Percentiles rank a stretch among this genome's conserved stretches.
These are phyloP conservation scores for Lamprologus tigripictilis DNA, from an alignment of 2,113 vertebrate genomes.

Conservation along the genomic window DNA sequence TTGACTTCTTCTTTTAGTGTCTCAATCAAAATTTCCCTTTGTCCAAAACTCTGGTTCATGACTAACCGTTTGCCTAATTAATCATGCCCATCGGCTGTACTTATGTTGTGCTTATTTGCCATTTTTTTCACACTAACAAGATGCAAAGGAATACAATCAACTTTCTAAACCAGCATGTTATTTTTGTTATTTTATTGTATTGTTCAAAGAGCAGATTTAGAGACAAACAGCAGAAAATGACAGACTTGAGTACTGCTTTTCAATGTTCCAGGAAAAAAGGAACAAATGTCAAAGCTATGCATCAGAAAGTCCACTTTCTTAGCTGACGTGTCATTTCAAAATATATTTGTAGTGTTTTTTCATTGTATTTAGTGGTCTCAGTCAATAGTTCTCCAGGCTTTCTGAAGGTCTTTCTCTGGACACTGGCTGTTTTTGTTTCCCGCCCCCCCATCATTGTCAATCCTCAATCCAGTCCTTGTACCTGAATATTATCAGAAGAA, in stretches of 20 bases:
- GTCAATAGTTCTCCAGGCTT: not conserved
- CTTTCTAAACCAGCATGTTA: not conserved
- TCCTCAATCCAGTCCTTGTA: not conserved
- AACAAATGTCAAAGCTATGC: not conserved
- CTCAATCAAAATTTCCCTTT: not conserved
- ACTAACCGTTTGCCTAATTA: not conserved
- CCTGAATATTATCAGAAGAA: not conserved
- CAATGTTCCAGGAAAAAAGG: not conserved
- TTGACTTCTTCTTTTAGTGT: not conserved
- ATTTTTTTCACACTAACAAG: no score
- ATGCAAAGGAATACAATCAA: not conserved
- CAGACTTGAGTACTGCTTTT: not conserved
- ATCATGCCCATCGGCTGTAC: not conserved
- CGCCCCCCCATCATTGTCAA: not conserved
- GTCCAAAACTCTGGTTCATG: not conserved
- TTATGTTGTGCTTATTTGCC: not conserved
- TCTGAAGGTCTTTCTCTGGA: not conserved
- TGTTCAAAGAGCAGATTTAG: not conserved
- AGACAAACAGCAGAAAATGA: not conserved
- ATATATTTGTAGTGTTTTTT: not conserved
- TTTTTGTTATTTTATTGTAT: not conserved
- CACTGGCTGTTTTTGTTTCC: not conserved
- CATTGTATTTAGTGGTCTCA: not conserved
- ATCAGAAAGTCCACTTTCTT: not conserved
- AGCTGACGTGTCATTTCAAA: not conserved